Conservation (phyloP, 1,140 invertebrate genomes). For the Plutomurus gul region DNA sequence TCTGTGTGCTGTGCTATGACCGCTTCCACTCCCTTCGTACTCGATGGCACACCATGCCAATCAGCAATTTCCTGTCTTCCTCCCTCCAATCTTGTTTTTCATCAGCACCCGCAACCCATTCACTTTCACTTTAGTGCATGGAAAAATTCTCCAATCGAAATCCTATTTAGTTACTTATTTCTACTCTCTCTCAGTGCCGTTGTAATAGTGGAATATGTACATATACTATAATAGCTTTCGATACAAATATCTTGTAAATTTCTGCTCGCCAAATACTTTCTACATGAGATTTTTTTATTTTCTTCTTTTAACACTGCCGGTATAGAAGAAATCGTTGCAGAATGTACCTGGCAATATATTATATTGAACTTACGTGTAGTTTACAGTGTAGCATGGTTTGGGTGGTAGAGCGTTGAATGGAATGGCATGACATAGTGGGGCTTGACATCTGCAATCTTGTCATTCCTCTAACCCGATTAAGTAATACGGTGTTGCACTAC, state of each 20-base stretch:
- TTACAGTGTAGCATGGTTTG: background rate
- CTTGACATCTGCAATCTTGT: constrained; percentile 32
- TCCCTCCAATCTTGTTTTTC: constrained; percentile 11
- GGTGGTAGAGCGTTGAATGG: background rate
- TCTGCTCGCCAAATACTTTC: background rate
- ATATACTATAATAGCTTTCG: too few relatives aligned
- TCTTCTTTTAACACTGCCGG: too few relatives aligned
- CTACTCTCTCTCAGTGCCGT: background rate
- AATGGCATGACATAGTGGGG: background rate
- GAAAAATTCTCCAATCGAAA: constrained; percentile 4
- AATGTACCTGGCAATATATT: too few relatives aligned
- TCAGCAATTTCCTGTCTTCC: constrained; percentile 7
- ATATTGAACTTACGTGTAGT: too few relatives aligned
- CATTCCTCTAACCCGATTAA: constrained; percentile 25
- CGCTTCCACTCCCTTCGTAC: background rate
- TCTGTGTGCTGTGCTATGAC: background rate
- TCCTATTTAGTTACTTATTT: background rate
- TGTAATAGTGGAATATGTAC: too few relatives aligned
- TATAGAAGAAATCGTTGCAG: too few relatives aligned
- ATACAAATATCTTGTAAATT: background rate
- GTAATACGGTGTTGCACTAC: constrained; percentile 15
- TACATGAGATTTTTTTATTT: background rate
- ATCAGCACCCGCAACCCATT: background rate
- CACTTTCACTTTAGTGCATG: too few relatives aligned
- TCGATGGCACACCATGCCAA: background rate